Percentiles rank a stretch among this genome's conserved stretches.
Evolutionary conservation across 2,888 invertebrate species (phyloP).

Genomic region (Pseudanteris insignis): DNA sequence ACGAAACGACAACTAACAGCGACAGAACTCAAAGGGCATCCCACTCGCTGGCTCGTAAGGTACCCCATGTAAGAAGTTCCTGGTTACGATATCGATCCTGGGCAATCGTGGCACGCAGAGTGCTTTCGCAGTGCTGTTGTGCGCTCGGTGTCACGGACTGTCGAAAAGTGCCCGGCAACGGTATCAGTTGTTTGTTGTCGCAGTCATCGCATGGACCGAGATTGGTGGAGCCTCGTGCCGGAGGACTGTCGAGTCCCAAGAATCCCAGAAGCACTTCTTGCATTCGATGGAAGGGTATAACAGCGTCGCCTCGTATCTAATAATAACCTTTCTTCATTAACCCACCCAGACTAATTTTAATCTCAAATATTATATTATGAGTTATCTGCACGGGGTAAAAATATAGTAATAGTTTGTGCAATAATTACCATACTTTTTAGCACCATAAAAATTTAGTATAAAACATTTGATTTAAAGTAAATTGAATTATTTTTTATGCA

Average conservation of each 20-base stretch:
- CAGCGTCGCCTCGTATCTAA: too few relatives aligned
- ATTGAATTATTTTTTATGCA: too few relatives aligned
- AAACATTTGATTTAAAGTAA: too few relatives aligned
- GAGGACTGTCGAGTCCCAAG: conserved; percentile 51
- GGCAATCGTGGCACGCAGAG: neutral
- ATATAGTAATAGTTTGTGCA: too few relatives aligned
- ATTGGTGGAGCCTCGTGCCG: conserved; percentile 61
- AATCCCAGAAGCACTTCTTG: conserved; percentile 71
- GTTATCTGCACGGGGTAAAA: too few relatives aligned
- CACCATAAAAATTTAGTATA: too few relatives aligned
- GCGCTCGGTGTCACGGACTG: conserved; percentile 33
- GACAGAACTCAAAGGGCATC: too few relatives aligned
- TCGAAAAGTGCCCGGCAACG: conserved; percentile 55
- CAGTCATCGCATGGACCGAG: conserved; percentile 57
- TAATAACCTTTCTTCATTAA: too few relatives aligned
- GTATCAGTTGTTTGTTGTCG: conserved; percentile 49
- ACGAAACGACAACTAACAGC: too few relatives aligned
- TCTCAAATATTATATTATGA: too few relatives aligned
- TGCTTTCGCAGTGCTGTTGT: neutral
- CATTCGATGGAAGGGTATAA: conserved; percentile 71
- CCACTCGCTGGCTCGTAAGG: conserved; percentile 1
- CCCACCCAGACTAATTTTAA: too few relatives aligned
- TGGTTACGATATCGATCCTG: conserved; percentile 41
- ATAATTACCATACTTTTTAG: too few relatives aligned
- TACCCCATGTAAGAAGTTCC: conserved; percentile 17